Evolutionary conservation across 2,888 invertebrate species (phyloP), one percentile per base, ranked within the genome.

Genomic region (Polyommatus iphigenia): DNA sequence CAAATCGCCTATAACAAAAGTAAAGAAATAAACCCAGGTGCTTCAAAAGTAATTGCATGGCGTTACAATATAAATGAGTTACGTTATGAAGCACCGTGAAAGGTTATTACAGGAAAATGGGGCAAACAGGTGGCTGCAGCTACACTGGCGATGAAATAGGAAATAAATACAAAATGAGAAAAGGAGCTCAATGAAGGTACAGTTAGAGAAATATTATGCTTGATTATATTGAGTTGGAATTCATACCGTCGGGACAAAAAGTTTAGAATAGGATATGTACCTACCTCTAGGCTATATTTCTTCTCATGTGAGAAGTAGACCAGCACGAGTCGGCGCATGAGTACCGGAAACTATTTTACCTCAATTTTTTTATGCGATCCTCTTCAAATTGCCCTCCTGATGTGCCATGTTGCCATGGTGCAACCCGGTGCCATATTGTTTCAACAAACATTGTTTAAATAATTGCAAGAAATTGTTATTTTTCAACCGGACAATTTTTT

Each of bases 31-130:
- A 32, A 67, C 15, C 2, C 29, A 32, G 67, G 29, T 67, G 29
- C 67, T 67, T 18, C 67, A 67, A 32, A 67, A 67, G 67, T 67
- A 67, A 67, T 67, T 67, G 67, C 67, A 67, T 67, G 67, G 29
- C 67, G 67, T 67, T 32, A 67, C 67, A 67, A 67, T 67, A 67
- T 67, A 67, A 67, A 67, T 67, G 67, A 67, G 67, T 67, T 67
- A 67, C 32, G 67, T 67, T 32, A 67, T 67, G 29, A 67, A 67
- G 20, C 29, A 67, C 29, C 67, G 29, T 67, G 67, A 67, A 67
- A 67, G 67, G 67, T 67, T 67, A 67, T 67, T 67, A 67, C 29
- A 67, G 67, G 67, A 67, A 67, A 67, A 67, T 29, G 18, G 67
- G 15, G 15, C 67, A 67, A 67, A 67, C 67, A 67, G 67, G 67